Evolutionary conservation across 1,140 invertebrate genomes (phyloP).

Genomic region (Whitmania pigra): DNA sequence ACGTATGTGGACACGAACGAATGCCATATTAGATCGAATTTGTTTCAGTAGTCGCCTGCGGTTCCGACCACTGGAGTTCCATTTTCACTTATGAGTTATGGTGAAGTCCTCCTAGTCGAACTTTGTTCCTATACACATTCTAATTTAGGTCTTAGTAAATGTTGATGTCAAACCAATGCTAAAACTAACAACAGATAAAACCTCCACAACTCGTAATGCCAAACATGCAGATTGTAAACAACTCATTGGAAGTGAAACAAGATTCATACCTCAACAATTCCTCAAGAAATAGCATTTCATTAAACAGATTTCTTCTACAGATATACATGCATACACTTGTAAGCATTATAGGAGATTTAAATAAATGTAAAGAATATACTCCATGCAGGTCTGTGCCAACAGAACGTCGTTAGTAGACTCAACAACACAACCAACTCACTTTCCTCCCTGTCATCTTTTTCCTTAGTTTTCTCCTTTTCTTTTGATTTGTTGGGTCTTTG

Average conservation of each 20-base stretch:
- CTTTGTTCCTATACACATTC: too few relatives aligned
- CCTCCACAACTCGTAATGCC: too few relatives aligned
- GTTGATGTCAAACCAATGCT: too few relatives aligned
- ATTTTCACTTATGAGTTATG: too few relatives aligned
- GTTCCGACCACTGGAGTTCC: too few relatives aligned
- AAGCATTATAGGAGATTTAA: background rate
- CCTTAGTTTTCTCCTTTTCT: conserved; percentile 17
- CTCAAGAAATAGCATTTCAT: background rate
- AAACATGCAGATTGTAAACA: too few relatives aligned
- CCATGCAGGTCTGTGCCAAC: background rate
- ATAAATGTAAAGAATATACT: background rate
- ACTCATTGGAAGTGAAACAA: conserved; percentile 4
- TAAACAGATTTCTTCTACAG: background rate
- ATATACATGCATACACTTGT: background rate
- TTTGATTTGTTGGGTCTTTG: conserved; percentile 13
- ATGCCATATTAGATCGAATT: too few relatives aligned
- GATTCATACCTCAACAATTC: conserved; percentile 8
- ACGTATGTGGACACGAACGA: too few relatives aligned
- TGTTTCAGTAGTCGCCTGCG: too few relatives aligned
- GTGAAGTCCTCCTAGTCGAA: too few relatives aligned
- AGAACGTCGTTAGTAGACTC: background rate
- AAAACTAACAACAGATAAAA: too few relatives aligned
- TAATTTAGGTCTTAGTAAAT: too few relatives aligned
- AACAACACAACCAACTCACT: conserved; percentile 11
- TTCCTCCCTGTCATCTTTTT: conserved; percentile 19